Base-by-base conservation (phyloP, 2,888 invertebrate genomes). In the Catonia carolina region DNA sequence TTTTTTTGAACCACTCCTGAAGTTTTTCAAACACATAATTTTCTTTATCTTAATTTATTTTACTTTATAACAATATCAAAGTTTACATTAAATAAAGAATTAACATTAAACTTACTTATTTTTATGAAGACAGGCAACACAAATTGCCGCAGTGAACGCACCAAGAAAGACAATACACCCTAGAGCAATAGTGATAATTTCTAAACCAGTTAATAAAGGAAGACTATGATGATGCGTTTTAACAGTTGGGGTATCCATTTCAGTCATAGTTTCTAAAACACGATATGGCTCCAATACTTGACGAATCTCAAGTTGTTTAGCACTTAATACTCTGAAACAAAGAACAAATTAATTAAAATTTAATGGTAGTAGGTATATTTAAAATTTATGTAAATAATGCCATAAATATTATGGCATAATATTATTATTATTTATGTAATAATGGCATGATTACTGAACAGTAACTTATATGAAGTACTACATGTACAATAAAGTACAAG, bases 141-240 rank as follows among this genome's bases (percentile, higher is more conserved):
- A 88, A 8, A 89, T 75, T 12, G 90, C 87, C 0, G 89, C 85
- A 7, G 86, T 79, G 54, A 87, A 77, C 1, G 90, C 89, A 0
- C 89, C 91, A 41, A 89, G 73, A 69, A 90, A 88, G 53, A 92
- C 85, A 50, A 90, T 77, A 61, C 88, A 85, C 2, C 89, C 88
- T 5, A 92, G 76, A 0, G 88, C 84, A 12, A 92, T 83, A 1
- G 89, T 85, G 22, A 88, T 83, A 49, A 90, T 81, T 73, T 92
- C 90, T 66, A 89, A 78, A 0, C 88, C 83, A 20, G 85, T 85
- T 41, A 81, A 72, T 4, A 58, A 20, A 76, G 67, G 56, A 74
- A 53, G 35, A 33, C 50, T 47, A n/a, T 41, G 41, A 6, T 33
- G 53, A 1, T 36, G 12, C 5, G 73, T 55, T 73, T 70, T 59